These are phyloP conservation scores for Alca torda DNA, from an alignment of 2,797 vertebrate species.

Conservation along the genomic window DNA sequence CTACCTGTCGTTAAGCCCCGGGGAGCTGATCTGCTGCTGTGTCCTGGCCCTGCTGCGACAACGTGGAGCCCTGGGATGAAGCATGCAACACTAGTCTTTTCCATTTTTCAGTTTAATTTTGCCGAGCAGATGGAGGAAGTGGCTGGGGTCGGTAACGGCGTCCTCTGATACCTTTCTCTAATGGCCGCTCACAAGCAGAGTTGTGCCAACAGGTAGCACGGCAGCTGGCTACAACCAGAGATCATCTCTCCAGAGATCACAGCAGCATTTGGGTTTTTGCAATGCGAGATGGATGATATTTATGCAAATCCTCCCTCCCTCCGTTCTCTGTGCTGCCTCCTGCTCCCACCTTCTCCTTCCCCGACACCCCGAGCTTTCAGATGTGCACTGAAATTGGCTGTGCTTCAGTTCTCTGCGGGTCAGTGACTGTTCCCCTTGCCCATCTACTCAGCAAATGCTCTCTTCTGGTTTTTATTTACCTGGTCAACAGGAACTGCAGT, in stretches of 20 bases:
- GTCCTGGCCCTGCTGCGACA: conserved; percentile 4
- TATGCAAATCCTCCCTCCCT: conserved; percentile 50
- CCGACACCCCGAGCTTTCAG: background rate
- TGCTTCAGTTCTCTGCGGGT: conserved; percentile 71
- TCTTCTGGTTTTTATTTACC: conserved; percentile 49
- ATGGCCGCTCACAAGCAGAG: conserved; percentile 26
- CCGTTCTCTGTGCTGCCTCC: background rate
- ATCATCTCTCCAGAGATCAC: background rate
- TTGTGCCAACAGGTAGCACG: conserved; percentile 49
- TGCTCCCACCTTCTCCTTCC: background rate
- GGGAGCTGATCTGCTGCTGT: background rate
- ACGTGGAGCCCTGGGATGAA: background rate
- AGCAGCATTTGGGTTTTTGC: conserved; percentile 43
- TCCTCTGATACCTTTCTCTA: conserved; percentile 37
- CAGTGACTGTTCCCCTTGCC: conserved; percentile 59
- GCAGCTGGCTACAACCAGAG: conserved; percentile 12
- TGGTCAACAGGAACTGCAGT: conserved; percentile 22
- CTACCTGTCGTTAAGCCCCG: background rate
- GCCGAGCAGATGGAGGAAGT: conserved; percentile 64
- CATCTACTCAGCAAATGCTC: conserved; percentile 11
- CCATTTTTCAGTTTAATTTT: background rate
- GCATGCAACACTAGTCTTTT: conserved; percentile 45
- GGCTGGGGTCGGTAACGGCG: background rate
- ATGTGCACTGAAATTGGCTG: conserved; percentile 47
- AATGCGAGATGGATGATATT: conserved; percentile 61